Conservation (phyloP, 2,797 vertebrate species). For the Brotula barbata region DNA sequence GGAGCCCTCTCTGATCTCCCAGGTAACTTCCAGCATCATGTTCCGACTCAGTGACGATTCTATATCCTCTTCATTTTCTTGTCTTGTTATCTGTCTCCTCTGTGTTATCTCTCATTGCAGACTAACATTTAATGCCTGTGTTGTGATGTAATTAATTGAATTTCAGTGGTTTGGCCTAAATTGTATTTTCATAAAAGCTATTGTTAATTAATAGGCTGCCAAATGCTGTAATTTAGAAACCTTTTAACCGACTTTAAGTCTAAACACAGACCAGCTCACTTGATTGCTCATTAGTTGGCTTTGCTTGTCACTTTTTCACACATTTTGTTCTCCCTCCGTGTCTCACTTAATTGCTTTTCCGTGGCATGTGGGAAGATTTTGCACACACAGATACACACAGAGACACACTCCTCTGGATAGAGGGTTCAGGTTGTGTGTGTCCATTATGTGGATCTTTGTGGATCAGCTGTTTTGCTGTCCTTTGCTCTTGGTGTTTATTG, state of each 20-base stretch:
- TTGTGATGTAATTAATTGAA: conserved; percentile 12
- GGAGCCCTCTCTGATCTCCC: conserved; percentile 82
- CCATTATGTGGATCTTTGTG: too few relatives aligned
- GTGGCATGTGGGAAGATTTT: conserved; percentile 5
- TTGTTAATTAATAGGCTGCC: neutral
- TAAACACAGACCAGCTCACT: conserved; percentile 18
- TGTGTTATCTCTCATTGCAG: conserved; percentile 11
- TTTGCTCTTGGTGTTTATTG: neutral
- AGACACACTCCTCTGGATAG: conserved; percentile 9
- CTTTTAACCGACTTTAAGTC: conserved; percentile 14
- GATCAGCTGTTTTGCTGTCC: neutral
- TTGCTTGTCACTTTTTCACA: conserved; percentile 40
- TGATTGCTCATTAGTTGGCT: conserved; percentile 50
- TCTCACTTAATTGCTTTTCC: conserved; percentile 28
- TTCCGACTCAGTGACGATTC: neutral
- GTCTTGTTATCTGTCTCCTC: neutral
- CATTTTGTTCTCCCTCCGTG: conserved; percentile 13
- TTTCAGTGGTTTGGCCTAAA: conserved; percentile 8
- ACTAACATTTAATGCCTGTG: conserved; percentile 3
- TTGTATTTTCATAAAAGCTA: neutral
- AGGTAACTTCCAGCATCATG: conserved; percentile 75
- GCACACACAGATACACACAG: neutral
- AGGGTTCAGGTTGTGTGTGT: neutral
- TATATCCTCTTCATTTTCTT: conserved; percentile 1
- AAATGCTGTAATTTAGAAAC: neutral